Percentiles rank a stretch among this genome's conserved stretches.
These are phyloP conservation scores for Crossaster papposus DNA, from an alignment of 53 echinoderm and acorn worm species.

Conservation along the genomic window DNA sequence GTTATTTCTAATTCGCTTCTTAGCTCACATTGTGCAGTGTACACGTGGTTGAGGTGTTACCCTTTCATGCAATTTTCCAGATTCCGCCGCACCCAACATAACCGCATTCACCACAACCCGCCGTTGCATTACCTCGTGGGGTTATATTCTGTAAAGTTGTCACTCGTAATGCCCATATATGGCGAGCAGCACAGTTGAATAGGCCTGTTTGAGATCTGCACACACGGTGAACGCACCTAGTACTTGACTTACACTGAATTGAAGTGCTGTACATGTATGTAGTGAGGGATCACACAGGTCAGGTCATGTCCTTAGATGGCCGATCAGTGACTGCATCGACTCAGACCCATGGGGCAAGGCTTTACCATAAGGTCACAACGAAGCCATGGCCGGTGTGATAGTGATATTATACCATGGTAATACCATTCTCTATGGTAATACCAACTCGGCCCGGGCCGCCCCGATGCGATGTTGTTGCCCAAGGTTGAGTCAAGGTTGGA, in stretches of 20 bases:
- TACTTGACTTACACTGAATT: slow-evolving; percentile 30
- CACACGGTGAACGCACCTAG: background rate
- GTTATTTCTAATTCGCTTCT: too few relatives aligned
- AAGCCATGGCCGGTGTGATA: background rate
- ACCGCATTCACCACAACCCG: slow-evolving; percentile 24
- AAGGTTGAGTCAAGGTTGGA: slow-evolving; percentile 38
- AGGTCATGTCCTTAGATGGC: slow-evolving; percentile 61
- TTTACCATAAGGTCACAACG: slow-evolving; percentile 20
- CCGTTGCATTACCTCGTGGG: background rate
- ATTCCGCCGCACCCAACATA: slow-evolving; percentile 7
- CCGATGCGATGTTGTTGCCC: background rate
- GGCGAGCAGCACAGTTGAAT: slow-evolving; percentile 7
- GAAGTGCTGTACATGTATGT: too few relatives aligned
- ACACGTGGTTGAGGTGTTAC: background rate
- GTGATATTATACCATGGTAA: too few relatives aligned
- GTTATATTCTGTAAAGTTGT: slow-evolving; percentile 21
- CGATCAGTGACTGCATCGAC: slow-evolving; percentile 43
- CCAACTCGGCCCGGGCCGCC: background rate
- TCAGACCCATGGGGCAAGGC: slow-evolving; percentile 26
- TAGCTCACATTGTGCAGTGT: background rate
- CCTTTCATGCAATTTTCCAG: background rate
- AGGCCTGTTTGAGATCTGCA: background rate
- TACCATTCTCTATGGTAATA: too few relatives aligned
- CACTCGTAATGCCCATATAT: slow-evolving; percentile 35
- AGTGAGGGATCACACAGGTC: slow-evolving; percentile 31